Base-by-base conservation (phyloP, 2,797 vertebrate genomes). In the Enteromius afrohamiltoni region DNA sequence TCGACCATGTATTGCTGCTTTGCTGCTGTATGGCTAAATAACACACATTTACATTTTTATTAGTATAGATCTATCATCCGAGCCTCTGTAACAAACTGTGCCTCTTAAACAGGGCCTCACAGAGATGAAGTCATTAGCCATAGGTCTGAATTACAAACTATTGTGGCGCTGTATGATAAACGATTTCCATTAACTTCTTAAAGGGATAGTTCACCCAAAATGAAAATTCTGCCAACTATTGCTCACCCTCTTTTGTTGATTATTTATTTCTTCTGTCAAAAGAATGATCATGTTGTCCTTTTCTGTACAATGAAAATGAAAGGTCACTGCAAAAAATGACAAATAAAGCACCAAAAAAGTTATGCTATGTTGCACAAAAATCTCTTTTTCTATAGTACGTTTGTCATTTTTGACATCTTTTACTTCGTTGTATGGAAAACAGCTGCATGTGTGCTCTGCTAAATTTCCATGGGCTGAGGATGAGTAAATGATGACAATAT, bases 11-110 rank as follows among this genome's bases (percentile, higher is more conserved):
- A 51, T 34, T 10, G 37, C 74, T 86, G 83, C 29, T 34, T 65
- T 82, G 69, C n/a, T n/a, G 79, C 79, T 79, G 17, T 67, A 79
- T 79, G 64, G 62, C 82, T 87, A 87, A 86, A 86, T 86, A 82
- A 83, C 86, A 84, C 68, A 79, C 77, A 87, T 87, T 87, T 82
- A 87, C 84, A 87, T 87, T 87, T 84, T 87, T 87, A 86, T 86
- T 87, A 87, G 71, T 49, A 42, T 40, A 76, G 69, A 87, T 84
- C 85, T 86, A 87, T 87, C 78, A 87, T 84, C 80, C 74, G 42
- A 23, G 75, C 34, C 37, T 51, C 14, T 37, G 31, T 78, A 68
- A 87, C 77, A 68, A 75, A 73, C 55, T 42, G 45, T 75, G 64
- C 64, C 55, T 85, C 79, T 81, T 75, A 80, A 77, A 64, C 16